A percentile compares a stretch with the other conserved stretches of the same genome.
phyloP scores from a whole-genome alignment of 2,113 vertebrate species.

The Paralichthys olivaceus region DNA sequence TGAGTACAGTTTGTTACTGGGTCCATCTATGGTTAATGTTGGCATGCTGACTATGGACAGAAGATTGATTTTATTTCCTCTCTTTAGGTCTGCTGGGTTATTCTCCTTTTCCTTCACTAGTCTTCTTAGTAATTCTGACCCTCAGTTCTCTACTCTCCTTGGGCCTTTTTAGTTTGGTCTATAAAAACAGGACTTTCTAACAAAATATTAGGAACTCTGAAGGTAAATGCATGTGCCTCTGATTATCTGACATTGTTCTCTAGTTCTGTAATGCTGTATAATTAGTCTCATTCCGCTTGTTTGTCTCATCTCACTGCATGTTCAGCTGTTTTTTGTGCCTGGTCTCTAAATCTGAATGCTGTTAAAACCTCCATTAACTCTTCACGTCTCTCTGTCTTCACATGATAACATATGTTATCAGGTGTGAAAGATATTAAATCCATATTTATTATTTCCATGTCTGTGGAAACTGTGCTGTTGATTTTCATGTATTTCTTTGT shows the following conservation, averaged over 20 bases:
- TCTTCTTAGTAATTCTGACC: slow-evolving; percentile 33
- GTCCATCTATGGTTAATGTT: background rate
- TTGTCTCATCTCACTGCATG: background rate
- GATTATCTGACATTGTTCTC: slow-evolving; percentile 33
- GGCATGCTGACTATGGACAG: slow-evolving; percentile 12
- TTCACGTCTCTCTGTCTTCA: slow-evolving; percentile 6
- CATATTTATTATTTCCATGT: background rate
- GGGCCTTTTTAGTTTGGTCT: slow-evolving; percentile 49
- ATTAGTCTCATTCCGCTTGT: background rate
- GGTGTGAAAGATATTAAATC: slow-evolving; percentile 8
- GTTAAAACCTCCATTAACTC: background rate
- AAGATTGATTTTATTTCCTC: slow-evolving; percentile 54
- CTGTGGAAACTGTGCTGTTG: slow-evolving; percentile 16
- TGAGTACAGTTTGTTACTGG: slow-evolving; percentile 53
- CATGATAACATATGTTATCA: background rate
- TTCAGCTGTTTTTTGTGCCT: slow-evolving; percentile 6
- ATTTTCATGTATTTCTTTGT: background rate
- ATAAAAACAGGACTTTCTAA: slow-evolving; percentile 53
- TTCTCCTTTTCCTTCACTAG: slow-evolving; percentile 42
- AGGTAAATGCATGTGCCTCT: slow-evolving; percentile 77
- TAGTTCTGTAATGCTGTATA: background rate
- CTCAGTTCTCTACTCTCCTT: slow-evolving; percentile 50
- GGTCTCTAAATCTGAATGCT: slow-evolving; percentile 18
- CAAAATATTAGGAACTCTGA: slow-evolving; percentile 55
- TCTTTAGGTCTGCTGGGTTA: slow-evolving; percentile 57